Evolutionary conservation across 2,888 invertebrate species (phyloP), one percentile per base, ranked within the genome.

Genomic region (Pharmacophagus antenor): DNA sequence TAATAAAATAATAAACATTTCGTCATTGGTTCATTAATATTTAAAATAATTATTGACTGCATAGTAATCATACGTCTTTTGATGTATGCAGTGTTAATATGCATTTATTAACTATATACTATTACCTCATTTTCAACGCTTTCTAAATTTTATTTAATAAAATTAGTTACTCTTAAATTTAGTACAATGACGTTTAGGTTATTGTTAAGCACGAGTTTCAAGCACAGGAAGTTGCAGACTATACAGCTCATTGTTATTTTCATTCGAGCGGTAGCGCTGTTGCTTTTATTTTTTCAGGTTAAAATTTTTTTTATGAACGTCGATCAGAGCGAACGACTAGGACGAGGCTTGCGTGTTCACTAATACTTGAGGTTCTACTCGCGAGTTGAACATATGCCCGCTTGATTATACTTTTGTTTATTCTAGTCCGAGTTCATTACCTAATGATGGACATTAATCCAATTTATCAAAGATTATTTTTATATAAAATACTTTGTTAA

Each of bases 301-400:
- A 37, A 27, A 21, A 50, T 23, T 49, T 59, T n/a, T 49, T 22
- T 49, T 49, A 51, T 59, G 41, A 51, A 50, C 25, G 51, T 60
- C 56, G 60, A 60, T 56, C 47, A 50, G 18, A 21, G 17, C 49
- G 25, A 25, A 12, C 55, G 46, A 51, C 42, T 6, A 56, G 64
- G 62, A 65, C 69, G 80, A 73, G 81, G 80, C 69, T 84, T 70
- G 84, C 84, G 84, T 84, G 84, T 65, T 70, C 69, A 61, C 65
- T 66, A 67, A 62, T 67, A 69, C 66, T 73, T 69, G 70, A 70
- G 67, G 71, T 72, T 68, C 68, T 56, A 44, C 56, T 61, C 59
- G 61, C 63, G 62, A 62, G 65, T 52, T 54, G 48, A 23, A 37
- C 46, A 44, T 46, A 37, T 46, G 42, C 21, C 27, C 31, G 57